Base-by-base conservation (phyloP, 2,113 vertebrate genomes). In the Pachyramphus minor region DNA sequence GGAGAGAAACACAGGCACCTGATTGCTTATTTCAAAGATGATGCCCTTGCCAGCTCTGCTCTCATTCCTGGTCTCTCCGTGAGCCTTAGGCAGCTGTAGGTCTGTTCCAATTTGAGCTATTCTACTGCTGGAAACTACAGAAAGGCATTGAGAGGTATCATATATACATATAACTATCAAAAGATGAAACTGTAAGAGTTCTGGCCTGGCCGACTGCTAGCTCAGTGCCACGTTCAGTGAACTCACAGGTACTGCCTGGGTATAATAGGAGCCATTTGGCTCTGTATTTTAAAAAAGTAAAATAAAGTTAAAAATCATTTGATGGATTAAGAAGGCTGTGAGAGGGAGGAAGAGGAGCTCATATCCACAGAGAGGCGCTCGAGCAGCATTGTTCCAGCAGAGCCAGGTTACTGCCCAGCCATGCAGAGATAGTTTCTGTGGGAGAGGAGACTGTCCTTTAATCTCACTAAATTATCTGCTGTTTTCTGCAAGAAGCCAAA, bases 291-390 rank as follows among this genome's bases (percentile, higher is more conserved):
- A 23, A 41, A 90, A 31, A 49, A 41, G 13, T 22, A 35, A 49
- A 82, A 39, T n/a, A 15, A 79, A 83, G 27, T n/a, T 9, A 2
- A 47, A 58, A 37, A n/a, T 27, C 15, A 1, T n/a, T 44, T 41
- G 21, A 8, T 49, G 25, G 31, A 12, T 28, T 12, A 37, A 41
- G 37, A 31, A 18, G 27, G 58, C 24, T 60, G 64, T 37, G 68
- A 77, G 55, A 47, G 35, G 31, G 60, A 74, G 37, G n/a, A 77
- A 24, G 68, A 72, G 41, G 68, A 74, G 84, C 73, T 68, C 33
- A 14, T 76, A 14, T n/a, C 96, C 96, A 96, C 92, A 87, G 76
- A 78, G 95, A 75, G 96, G 96, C 95, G 95, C 96, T 95, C 64
- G 22, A 96, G 93, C 86, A 81, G 88, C 93, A 23, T n/a, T 5